These are phyloP conservation scores for Gnathonemus longibarbis DNA, from an alignment of 2,113 vertebrate species.

Conservation along the genomic window DNA sequence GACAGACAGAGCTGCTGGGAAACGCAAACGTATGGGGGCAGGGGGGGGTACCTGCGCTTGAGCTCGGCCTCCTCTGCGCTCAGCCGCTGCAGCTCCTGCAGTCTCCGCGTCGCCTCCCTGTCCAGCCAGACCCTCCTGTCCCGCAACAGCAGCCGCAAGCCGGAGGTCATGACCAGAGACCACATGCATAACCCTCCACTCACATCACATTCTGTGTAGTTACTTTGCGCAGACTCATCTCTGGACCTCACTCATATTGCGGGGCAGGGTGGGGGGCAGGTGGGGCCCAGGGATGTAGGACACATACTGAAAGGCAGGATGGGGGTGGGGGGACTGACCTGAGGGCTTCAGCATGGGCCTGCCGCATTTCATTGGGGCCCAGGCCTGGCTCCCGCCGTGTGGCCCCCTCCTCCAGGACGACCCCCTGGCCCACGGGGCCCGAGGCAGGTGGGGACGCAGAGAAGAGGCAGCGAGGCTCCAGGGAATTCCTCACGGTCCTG, in stretches of 20 bases:
- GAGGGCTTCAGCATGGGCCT: slow-evolving; percentile 53
- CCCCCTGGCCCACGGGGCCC: background rate
- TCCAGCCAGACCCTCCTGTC: slow-evolving; percentile 58
- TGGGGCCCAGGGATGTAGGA: background rate
- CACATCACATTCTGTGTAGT: background rate
- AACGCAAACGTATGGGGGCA: background rate
- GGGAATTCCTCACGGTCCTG: slow-evolving; percentile 31
- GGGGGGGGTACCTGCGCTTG: slow-evolving; percentile 45
- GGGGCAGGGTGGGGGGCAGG: background rate
- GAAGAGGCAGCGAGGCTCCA: slow-evolving; percentile 60
- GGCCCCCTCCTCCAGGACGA: background rate
- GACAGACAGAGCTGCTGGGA: background rate
- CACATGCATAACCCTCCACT: background rate
- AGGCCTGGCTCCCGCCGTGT: background rate
- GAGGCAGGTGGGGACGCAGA: slow-evolving; percentile 34
- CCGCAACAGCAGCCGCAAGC: background rate
- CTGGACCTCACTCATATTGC: background rate
- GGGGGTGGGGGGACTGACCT: slow-evolving; percentile 43
- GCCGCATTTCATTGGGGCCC: slow-evolving; percentile 38
- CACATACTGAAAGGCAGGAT: background rate
- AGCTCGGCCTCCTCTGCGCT: slow-evolving; percentile 47
- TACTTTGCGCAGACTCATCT: background rate
- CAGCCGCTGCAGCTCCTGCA: slow-evolving; percentile 47
- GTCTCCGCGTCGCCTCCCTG: slow-evolving; percentile 43
- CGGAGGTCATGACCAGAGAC: background rate